phyloP scores from a whole-genome alignment of 2,888 invertebrate species.

The Cheilosia scutellata region DNA sequence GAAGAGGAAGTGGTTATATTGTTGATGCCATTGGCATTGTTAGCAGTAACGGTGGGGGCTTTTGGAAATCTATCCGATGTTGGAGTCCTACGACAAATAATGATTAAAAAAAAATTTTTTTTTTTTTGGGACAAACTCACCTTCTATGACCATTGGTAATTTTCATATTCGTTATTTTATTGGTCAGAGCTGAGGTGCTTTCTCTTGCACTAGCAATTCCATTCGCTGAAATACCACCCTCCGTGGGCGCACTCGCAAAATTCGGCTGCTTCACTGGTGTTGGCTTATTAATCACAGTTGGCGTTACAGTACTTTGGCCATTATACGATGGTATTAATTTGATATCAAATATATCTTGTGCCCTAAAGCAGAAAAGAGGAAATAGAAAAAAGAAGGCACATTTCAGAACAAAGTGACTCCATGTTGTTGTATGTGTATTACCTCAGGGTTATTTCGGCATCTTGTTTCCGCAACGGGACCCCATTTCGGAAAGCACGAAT shows the following conservation, averaged over 20 bases:
- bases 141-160: constrained; percentile 79
- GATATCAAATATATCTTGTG: constrained; percentile 89
- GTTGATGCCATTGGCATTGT: constrained; percentile 40
- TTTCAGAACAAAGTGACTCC: neutral
- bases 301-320: constrained; percentile 81
- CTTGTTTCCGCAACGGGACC: constrained; percentile 84
- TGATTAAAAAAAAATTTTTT: neutral
- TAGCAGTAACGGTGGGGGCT: constrained; percentile 73
- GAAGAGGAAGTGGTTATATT: constrained; percentile 46
- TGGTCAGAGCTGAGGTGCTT: constrained; percentile 79
- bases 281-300: constrained; percentile 83
- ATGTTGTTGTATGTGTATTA: constrained; percentile 77
- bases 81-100: constrained; percentile 77
- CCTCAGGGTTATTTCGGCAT: constrained; percentile 87
- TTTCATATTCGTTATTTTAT: constrained; percentile 82
- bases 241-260: constrained; percentile 79
- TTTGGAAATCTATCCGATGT: constrained; percentile 77
- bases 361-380: constrained; percentile 75
- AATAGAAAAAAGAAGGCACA: neutral
- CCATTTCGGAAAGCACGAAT: constrained; percentile 94
- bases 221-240: constrained; percentile 28
- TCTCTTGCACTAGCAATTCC: constrained; percentile 55
- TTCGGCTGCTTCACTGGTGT: constrained; percentile 83
- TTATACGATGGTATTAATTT: constrained; percentile 89
- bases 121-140: constrained; percentile 49